Evolutionary conservation across 2,797 vertebrate species (phyloP).

Genomic region (Sebastes steindachneri): DNA sequence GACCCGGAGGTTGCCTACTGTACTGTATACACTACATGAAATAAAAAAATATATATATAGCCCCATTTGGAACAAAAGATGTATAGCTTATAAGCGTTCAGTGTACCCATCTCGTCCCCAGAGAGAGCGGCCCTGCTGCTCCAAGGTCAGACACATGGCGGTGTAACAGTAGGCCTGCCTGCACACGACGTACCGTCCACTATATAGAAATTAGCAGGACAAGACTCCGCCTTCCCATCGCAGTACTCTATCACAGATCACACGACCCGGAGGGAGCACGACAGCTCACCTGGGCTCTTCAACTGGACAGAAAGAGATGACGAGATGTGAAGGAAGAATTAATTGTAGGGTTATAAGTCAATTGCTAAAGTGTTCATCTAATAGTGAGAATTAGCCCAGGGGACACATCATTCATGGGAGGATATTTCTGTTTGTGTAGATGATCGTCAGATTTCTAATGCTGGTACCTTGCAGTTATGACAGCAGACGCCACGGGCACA

Average conservation of each 20-base stretch:
- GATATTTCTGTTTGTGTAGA: not conserved
- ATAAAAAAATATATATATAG: not conserved
- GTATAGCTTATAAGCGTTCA: not conserved
- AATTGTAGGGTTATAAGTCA: not conserved
- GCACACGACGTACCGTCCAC: slow-evolving; percentile 89
- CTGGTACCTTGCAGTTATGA: slow-evolving; percentile 90
- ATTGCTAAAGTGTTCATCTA: not conserved
- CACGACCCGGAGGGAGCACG: slow-evolving; percentile 87
- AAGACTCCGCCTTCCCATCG: slow-evolving; percentile 90
- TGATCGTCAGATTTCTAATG: not conserved
- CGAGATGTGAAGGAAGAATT: not conserved
- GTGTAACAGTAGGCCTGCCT: slow-evolving; percentile 93
- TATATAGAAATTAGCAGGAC: slow-evolving; percentile 94
- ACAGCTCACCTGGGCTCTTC: slow-evolving; percentile 88
- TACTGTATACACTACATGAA: not conserved
- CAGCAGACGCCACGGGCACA: slow-evolving; percentile 97
- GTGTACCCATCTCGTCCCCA: slow-evolving; percentile 89
- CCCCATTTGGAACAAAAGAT: not conserved
- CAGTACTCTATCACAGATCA: slow-evolving; percentile 93
- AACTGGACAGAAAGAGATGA: slow-evolving; percentile 77
- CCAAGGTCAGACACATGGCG: slow-evolving; percentile 95
- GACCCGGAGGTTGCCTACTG: too few species aligned
- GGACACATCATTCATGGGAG: not conserved
- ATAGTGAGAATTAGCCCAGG: not conserved
- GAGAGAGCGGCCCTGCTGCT: slow-evolving; percentile 92